Evolutionary conservation across 2,888 invertebrate species (phyloP).

Genomic region (Invenusta paracnida): DNA sequence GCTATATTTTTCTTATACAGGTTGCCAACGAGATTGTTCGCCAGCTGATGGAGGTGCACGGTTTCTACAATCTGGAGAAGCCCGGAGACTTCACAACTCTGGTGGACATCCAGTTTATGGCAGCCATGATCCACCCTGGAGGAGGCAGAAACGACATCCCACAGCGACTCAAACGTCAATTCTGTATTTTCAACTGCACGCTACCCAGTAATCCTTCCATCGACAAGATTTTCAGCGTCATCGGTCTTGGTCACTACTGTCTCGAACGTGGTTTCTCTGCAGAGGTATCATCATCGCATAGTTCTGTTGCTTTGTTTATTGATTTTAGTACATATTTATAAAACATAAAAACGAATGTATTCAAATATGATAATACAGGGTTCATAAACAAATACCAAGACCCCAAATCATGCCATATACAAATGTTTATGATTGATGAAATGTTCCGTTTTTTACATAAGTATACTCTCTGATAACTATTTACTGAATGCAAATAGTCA

Average conservation of each 20-base stretch:
- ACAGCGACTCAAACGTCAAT: conserved; percentile 82
- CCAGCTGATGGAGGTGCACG: conserved; percentile 91
- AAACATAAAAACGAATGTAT: too few species aligned
- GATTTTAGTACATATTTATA: too few species aligned
- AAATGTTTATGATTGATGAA: too few species aligned
- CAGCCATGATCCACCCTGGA: conserved; percentile 88
- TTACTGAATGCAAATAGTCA: too few species aligned
- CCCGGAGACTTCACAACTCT: conserved; percentile 90
- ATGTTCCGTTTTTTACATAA: too few species aligned
- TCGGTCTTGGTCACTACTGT: conserved; percentile 88
- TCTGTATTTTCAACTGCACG: conserved; percentile 88
- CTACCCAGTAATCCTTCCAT: conserved; percentile 82
- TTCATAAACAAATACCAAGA: too few species aligned
- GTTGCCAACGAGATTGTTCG: conserved; percentile 76
- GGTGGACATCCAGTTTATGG: conserved; percentile 78
- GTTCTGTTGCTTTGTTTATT: too few species aligned
- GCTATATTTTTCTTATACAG: background rate
- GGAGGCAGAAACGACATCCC: conserved; percentile 93
- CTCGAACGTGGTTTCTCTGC: conserved; percentile 74
- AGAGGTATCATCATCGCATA: conserved; percentile 68
- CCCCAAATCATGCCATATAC: too few species aligned
- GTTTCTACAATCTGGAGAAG: conserved; percentile 93
- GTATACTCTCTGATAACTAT: too few species aligned
- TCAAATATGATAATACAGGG: too few species aligned
- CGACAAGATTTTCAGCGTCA: conserved; percentile 83